Base-by-base conservation (phyloP, 2,888 invertebrate genomes). In the Watsonalla cultraria region DNA sequence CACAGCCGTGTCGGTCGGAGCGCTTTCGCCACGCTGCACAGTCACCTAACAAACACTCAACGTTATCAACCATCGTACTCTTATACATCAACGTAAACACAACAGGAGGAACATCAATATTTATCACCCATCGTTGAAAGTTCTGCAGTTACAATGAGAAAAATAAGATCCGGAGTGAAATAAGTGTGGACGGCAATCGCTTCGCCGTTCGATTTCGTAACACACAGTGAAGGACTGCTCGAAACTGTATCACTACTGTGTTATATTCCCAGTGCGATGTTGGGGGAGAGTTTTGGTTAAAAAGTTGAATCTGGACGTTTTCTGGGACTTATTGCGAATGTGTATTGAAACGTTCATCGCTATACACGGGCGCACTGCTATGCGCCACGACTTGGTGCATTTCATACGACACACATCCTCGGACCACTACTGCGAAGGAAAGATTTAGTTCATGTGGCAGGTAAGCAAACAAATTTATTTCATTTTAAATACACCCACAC, bases 401-500 rank as follows among this genome's bases (percentile, higher is more conserved):
- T 94, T 94, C 76, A 95, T 95, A 86, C 91, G 95, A 78, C 94
- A 95, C 88, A 95, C 95, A 61, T 94, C 94, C 65, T 95, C 95
- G 66, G 94, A 95, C 70, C 95, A 95, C 80, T 95, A 94, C 82
- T 94, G 94, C 92, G 95, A 95, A 93, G 90, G 90, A 82, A 86
- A 68, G 78, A 80, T 90, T 87, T 90, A 90, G 90, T 80, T 68
- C 59, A 59, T 65, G 67, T 61, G 65, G 66, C 74, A 80, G 86
- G 86, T 86, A 68, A 84, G 82, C 58, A 54, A 46, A 51, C 47
- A 14, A 45, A 51, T 11, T 45, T 45, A 53, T 34, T 59, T 60
- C 2, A 37, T 37, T 37, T 7, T 37, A 37, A 1, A 7, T 1
- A 37, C 7, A 37, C 37, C 37, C 37, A 37, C 37, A 1, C 5